Evolutionary conservation across 2,888 invertebrate genomes (phyloP).

Genomic region (Leucozona laternaria): DNA sequence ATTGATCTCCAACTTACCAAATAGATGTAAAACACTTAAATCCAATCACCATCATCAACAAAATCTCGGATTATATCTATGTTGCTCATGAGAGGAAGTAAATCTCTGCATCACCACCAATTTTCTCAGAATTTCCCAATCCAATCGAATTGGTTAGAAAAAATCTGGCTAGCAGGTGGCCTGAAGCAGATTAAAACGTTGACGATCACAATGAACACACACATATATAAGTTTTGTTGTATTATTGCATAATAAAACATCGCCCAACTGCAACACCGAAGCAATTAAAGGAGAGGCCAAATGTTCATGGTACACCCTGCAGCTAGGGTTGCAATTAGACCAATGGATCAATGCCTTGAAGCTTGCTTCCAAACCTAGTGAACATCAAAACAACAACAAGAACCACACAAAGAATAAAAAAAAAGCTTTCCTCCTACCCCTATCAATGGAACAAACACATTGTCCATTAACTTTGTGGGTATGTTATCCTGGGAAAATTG

Average conservation of each 20-base stretch:
- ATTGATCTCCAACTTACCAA: not conserved
- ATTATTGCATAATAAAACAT: conserved; percentile 31
- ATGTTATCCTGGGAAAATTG: conserved; percentile 40
- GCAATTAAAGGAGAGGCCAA: conserved; percentile 62
- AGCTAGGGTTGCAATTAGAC: conserved; percentile 39
- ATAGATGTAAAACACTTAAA: conserved; percentile 23
- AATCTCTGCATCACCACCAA: not conserved
- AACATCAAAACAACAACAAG: conserved; percentile 5
- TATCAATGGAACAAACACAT: not conserved
- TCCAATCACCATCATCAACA: conserved; percentile 32
- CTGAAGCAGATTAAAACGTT: conserved; percentile 22
- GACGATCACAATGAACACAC: not conserved
- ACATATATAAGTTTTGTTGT: conserved; percentile 9
- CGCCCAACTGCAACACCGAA: conserved; percentile 23
- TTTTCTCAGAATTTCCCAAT: conserved; percentile 24
- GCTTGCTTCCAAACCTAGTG: conserved; percentile 6
- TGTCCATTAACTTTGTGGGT: not conserved
- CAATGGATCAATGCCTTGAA: conserved; percentile 1
- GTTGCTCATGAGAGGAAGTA: conserved; percentile 1
- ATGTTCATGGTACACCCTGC: conserved; percentile 30
- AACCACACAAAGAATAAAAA: not conserved
- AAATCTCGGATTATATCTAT: not conserved
- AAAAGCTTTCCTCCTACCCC: not conserved
- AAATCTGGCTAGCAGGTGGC: conserved; percentile 35
- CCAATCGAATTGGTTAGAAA: not conserved